phyloP scores from a whole-genome alignment of 1,140 invertebrate genomes.

The Linepithema humile region DNA sequence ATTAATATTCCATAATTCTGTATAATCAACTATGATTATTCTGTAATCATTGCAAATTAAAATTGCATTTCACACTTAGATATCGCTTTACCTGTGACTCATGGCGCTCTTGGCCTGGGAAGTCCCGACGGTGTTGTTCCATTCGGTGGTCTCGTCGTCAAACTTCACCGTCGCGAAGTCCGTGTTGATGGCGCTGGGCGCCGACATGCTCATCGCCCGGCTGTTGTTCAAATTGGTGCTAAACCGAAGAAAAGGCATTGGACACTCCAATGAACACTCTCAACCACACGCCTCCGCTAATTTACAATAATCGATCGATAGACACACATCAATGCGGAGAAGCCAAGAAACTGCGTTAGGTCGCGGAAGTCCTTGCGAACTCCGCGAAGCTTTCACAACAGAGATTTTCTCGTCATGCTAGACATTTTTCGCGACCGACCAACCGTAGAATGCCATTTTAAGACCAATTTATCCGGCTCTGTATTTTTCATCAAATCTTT shows the following conservation, averaged over 20 bases:
- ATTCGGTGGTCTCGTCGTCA: constrained; percentile 82
- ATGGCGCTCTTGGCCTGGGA: constrained; percentile 80
- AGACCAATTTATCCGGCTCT: too few relatives aligned
- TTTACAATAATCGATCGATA: not conserved
- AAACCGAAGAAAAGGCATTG: too few relatives aligned
- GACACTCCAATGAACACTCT: too few relatives aligned
- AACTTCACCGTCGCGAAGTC: constrained; percentile 90
- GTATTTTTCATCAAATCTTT: too few relatives aligned
- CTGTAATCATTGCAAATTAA: too few relatives aligned
- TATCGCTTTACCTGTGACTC: constrained; percentile 78
- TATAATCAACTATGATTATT: too few relatives aligned
- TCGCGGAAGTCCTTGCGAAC: not conserved
- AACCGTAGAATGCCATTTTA: not conserved
- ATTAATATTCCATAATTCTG: too few relatives aligned
- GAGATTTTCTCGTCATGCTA: not conserved
- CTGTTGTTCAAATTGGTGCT: constrained; percentile 88
- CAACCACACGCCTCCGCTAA: too few relatives aligned
- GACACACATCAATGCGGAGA: constrained; percentile 69
- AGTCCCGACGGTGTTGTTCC: constrained; percentile 73
- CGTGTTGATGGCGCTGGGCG: constrained; percentile 94
- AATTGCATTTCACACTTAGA: too few relatives aligned
- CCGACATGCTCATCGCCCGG: constrained; percentile 91
- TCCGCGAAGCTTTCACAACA: not conserved
- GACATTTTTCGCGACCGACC: not conserved
- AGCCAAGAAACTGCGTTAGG: not conserved